phyloP scores from a whole-genome alignment of 2,113 vertebrate species.

The Progne subis region DNA sequence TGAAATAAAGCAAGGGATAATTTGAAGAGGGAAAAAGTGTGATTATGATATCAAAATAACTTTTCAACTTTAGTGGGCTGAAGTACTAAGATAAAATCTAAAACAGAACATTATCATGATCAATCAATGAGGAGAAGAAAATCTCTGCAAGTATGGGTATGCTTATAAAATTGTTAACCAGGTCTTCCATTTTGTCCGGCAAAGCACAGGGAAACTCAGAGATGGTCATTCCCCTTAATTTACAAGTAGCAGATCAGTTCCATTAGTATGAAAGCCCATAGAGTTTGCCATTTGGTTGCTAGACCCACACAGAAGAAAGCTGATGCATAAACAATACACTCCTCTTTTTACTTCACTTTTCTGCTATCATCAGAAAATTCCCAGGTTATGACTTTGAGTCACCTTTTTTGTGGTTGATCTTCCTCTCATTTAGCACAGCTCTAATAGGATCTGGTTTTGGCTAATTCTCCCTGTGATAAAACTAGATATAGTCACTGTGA shows the following conservation, averaged over 20 bases:
- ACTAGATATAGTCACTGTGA: neutral
- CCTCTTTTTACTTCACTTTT: neutral
- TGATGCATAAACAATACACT: neutral
- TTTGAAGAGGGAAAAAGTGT: neutral
- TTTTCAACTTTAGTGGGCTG: neutral
- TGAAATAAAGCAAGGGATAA: slow-evolving; percentile 2
- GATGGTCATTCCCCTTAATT: neutral
- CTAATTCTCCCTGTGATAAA: neutral
- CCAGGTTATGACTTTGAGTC: neutral
- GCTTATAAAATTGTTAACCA: neutral
- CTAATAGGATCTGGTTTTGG: neutral
- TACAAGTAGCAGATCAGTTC: neutral
- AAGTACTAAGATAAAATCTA: neutral
- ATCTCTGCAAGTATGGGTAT: neutral
- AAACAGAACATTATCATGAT: neutral
- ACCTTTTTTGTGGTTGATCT: neutral
- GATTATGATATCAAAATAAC: neutral
- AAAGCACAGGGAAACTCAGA: neutral
- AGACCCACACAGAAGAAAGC: neutral
- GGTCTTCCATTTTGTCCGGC: neutral
- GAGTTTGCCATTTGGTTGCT: neutral
- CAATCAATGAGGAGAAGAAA: neutral
- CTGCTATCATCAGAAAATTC: neutral
- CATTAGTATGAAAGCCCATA: neutral
- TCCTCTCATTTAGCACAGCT: neutral